Conservation (phyloP, 2,113 vertebrate genomes). For the Ploceus nigricollis region DNA sequence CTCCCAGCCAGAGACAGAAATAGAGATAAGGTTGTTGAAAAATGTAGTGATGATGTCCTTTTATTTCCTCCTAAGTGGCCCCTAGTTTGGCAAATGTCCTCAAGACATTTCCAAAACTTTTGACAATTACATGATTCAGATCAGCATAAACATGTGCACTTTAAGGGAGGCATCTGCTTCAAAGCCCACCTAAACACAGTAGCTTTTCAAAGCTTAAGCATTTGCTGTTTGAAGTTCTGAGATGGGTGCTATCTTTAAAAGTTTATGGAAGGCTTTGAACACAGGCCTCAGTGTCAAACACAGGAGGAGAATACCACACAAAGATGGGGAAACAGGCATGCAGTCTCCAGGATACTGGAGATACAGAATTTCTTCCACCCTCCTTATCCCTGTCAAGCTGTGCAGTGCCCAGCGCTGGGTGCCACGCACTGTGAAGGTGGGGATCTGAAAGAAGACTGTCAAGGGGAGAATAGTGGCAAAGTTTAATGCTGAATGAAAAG, state of each 20-base stretch:
- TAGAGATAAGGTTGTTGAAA: background rate
- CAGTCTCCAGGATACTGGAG: background rate
- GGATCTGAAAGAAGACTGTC: background rate
- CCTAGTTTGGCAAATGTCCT: background rate
- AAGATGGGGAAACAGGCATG: background rate
- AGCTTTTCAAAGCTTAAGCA: background rate
- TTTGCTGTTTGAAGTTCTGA: background rate
- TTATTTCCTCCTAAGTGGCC: background rate
- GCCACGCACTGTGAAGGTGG: fast-evolving
- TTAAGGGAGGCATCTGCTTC: background rate
- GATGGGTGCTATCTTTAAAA: background rate
- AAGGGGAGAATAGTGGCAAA: background rate
- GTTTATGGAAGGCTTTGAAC: background rate
- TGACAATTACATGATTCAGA: background rate
- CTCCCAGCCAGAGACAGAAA: background rate
- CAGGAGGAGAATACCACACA: background rate
- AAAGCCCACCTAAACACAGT: background rate
- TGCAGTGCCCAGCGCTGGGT: background rate
- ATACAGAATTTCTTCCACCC: background rate
- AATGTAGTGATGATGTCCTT: background rate
- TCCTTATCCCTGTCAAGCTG: background rate
- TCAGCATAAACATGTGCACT: background rate
- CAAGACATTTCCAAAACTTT: background rate
- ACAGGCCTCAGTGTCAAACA: background rate
- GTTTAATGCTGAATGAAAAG: background rate